These are phyloP conservation scores for Rugalucina vietnamica DNA, from an alignment of 2,888 invertebrate genomes.

Conservation along the genomic window DNA sequence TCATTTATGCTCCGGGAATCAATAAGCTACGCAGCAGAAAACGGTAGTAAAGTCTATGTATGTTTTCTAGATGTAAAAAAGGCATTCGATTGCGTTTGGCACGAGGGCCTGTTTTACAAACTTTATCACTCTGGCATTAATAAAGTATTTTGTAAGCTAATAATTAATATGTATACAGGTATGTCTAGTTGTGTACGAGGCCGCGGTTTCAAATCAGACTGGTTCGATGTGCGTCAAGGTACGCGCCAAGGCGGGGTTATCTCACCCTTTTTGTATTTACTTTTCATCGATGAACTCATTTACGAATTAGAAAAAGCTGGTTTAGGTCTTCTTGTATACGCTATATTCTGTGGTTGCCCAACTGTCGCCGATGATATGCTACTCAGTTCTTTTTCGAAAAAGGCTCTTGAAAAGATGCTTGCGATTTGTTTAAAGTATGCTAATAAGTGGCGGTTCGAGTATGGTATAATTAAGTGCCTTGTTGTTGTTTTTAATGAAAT, in stretches of 20 bases:
- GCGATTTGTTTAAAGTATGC: constrained; percentile 8
- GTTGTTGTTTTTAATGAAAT: constrained; percentile 15
- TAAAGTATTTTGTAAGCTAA: background rate
- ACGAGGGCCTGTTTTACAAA: constrained; percentile 18
- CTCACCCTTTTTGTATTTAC: constrained; percentile 13
- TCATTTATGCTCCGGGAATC: constrained; percentile 1
- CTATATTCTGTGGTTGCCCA: background rate
- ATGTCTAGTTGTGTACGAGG: background rate
- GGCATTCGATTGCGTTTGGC: constrained; percentile 20
- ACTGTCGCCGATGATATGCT: constrained; percentile 34
- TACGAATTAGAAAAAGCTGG: background rate
- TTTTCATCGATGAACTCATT: constrained; percentile 18
- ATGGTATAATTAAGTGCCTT: background rate
- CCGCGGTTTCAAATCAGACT: background rate
- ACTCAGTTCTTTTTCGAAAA: background rate
- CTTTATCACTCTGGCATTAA: background rate
- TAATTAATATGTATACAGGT: background rate
- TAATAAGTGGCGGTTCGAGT: background rate
- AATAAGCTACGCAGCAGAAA: background rate
- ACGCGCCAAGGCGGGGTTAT: constrained; percentile 23
- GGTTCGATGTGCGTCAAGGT: constrained; percentile 12
- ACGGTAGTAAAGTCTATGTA: background rate
- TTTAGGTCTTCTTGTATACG: constrained; percentile 5
- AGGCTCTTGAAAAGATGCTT: background rate
- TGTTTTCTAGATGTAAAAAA: constrained; percentile 18